phyloP scores from a whole-genome alignment of 2,113 vertebrate genomes.

The Chamaetylas fuelleborni region DNA sequence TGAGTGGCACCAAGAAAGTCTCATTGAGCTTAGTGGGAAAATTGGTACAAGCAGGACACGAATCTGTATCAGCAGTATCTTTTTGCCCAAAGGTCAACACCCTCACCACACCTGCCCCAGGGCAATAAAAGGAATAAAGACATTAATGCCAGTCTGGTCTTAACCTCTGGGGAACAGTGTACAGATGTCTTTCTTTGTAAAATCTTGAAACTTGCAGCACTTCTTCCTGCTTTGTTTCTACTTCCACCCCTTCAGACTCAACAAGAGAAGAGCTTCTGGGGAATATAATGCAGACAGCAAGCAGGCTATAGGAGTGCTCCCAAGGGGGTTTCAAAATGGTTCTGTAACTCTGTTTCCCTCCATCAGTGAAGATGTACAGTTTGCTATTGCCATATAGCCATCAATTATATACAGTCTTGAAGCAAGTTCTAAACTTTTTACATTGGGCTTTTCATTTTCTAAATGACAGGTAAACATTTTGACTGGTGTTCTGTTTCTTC shows the following conservation, averaged over 20 bases:
- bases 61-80: background rate
- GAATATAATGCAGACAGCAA: background rate
- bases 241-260: background rate
- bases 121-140: background rate
- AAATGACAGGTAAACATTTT: background rate
- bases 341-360: background rate
- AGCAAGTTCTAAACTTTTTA: background rate
- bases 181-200: background rate
- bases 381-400: background rate
- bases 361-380: background rate
- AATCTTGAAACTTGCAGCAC: background rate
- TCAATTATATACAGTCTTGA: background rate
- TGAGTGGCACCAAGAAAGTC: background rate
- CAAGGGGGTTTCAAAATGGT: slow-evolving; percentile 5
- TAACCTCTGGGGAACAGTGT: background rate
- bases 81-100: background rate
- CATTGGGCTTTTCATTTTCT: background rate
- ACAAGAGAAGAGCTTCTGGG: background rate
- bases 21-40: background rate
- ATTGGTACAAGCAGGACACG: background rate
- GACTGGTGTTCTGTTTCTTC: background rate
- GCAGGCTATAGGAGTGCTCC: background rate
- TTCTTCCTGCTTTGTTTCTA: background rate
- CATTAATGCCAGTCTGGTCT: background rate
- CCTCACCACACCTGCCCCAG: background rate